Conservation (phyloP, 2,797 vertebrate genomes). For the Pseudochirops corinnae region DNA sequence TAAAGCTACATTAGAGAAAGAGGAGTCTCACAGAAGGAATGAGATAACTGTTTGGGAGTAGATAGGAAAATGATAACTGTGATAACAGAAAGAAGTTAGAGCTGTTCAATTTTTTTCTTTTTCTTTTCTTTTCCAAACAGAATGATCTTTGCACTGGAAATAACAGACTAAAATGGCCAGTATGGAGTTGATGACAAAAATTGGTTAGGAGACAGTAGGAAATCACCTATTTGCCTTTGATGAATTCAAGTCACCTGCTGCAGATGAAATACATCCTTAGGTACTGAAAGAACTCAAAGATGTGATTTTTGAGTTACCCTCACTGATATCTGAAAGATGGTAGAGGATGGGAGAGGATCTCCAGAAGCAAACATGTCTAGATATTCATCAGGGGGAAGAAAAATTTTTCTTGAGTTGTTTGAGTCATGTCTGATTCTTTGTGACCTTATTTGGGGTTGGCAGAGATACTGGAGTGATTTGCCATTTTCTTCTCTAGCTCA, state of each 20-base stretch:
- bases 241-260: neutral
- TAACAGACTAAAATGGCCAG: neutral
- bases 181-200: neutral
- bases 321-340: neutral
- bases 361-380: neutral
- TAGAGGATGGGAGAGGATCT: neutral
- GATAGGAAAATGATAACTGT: neutral
- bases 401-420: neutral
- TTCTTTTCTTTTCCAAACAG: neutral
- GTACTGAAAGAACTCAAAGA: neutral
- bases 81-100: neutral
- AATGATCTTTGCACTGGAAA: neutral
- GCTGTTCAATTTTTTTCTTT: neutral
- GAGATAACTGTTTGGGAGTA: neutral
- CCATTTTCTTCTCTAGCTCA: neutral
- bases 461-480: neutral
- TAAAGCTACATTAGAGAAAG: neutral
- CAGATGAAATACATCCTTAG: neutral
- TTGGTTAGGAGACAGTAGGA: neutral
- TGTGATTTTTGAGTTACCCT: neutral
- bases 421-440: neutral
- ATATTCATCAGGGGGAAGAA: neutral
- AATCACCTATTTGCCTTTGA: neutral
- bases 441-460: neutral
- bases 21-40: neutral